Evolutionary conservation across 2,797 vertebrate species (phyloP), one percentile per base, ranked within the genome.

Genomic region (Nyctalus aviator): DNA sequence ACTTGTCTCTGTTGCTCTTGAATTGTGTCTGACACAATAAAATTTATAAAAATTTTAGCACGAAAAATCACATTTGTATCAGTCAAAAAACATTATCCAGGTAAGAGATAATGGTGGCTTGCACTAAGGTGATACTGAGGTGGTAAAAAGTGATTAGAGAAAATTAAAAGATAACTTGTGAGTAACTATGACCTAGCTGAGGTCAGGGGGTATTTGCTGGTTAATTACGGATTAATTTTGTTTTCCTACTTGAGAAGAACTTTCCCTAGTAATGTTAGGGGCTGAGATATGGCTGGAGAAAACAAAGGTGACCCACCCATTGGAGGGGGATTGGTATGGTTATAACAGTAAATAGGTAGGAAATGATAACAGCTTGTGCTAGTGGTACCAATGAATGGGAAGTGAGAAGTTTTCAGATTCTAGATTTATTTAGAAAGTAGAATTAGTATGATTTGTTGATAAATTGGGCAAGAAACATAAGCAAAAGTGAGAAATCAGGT

Each of bases 11-110:
- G 93, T 96, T 97, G 32, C 95, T 97, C 96, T 96, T 97, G 96
- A 98, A 94, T 91, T 92, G 95, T 98, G 96, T 94, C 89, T 98
- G 97, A 95, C 89, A 97, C 95, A 96, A 96, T 90, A 71, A 88
- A 91, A 95, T 96, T 97, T 98, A 94, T 97, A 93, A 95, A 91
- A 92, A 95, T 90, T 95, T 97, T 96, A 97, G 97, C 98, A 98
- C 98, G 98, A 96, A 96, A 96, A 98, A 97, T 97, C 96, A 97
- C 97, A 93, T 73, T 97, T 97, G 7, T 96, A 68, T 93, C 88
- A 92, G 55, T 86, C 37, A 12, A 48, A 48, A 48, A 48, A 48
- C 46, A 48, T 48, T 48, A 48, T 48, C 46, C 46, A 37, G 44
- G 20, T 84, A 57, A 92, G 55, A 82, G 82, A 78, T 78, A 72